Evolutionary conservation across 2,113 vertebrate genomes (phyloP).

Genomic region (Mesitornis unicolor): DNA sequence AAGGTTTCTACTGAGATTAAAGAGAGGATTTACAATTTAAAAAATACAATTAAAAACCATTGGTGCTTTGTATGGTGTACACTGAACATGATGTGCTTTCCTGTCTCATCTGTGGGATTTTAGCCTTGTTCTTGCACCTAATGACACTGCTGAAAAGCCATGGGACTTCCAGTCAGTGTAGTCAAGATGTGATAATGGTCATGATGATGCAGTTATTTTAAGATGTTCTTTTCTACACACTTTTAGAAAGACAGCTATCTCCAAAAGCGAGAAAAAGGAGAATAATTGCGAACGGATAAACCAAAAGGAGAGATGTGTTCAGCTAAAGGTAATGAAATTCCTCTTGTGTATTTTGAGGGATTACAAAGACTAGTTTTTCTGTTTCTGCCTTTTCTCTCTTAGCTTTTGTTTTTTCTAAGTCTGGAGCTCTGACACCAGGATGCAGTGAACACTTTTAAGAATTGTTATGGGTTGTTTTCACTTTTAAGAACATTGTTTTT

Average conservation of each 20-base stretch:
- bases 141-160: not conserved
- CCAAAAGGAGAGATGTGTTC: not conserved
- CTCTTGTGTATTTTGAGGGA: not conserved
- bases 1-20: not conserved
- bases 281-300: not conserved
- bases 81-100: not conserved
- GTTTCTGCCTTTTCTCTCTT: not conserved
- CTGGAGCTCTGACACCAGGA: not conserved
- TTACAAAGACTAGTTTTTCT: not conserved
- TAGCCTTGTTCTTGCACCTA: not conserved
- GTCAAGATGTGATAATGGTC: not conserved
- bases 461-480: not conserved
- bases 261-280: not conserved
- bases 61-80: not conserved
- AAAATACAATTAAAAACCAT: not conserved
- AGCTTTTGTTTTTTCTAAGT: not conserved
- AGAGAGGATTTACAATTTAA: not conserved
- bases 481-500: not conserved
- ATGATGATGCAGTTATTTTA: not conserved
- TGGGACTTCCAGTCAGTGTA: not conserved
- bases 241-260: not conserved
- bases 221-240: not conserved
- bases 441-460: not conserved
- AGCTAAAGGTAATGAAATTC: conserved; percentile 19
- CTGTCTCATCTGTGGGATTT: not conserved